phyloP scores from a whole-genome alignment of 2,888 invertebrate species.

The Sarcophaga rosellei region DNA sequence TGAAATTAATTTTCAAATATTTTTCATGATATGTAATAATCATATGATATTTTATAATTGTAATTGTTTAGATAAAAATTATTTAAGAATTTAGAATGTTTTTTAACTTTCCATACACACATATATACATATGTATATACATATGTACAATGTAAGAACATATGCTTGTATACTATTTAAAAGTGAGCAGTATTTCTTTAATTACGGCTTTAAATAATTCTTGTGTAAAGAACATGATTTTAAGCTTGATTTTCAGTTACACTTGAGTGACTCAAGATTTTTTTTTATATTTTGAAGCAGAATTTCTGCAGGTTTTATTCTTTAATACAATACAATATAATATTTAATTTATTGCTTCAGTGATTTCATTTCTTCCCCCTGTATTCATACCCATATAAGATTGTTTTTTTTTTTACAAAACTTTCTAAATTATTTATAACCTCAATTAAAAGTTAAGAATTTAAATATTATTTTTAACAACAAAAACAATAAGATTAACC shows the following conservation, averaged over 20 bases:
- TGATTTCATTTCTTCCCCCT: slow-evolving; percentile 23
- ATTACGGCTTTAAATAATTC: too few species aligned
- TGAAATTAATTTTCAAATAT: too few species aligned
- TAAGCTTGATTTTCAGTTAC: too few species aligned
- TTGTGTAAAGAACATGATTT: too few species aligned
- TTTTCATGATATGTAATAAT: too few species aligned
- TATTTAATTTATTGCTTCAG: slow-evolving; percentile 47
- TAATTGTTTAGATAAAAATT: background rate
- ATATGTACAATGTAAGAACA: too few species aligned
- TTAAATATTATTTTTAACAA: slow-evolving; percentile 6
- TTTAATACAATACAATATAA: background rate
- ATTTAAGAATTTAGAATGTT: background rate
- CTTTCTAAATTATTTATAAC: slow-evolving; percentile 60
- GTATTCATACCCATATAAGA: too few species aligned
- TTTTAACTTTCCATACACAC: too few species aligned
- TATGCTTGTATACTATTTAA: background rate
- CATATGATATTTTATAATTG: too few species aligned
- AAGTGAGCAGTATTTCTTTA: background rate
- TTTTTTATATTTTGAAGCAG: too few species aligned
- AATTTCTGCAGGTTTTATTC: slow-evolving; percentile 11
- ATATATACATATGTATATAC: background rate
- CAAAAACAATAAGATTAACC: background rate
- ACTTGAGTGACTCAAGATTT: too few species aligned
- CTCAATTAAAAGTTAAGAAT: slow-evolving; percentile 41
- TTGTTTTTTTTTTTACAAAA: background rate